These are phyloP conservation scores for Notolabrus celidotus DNA, from an alignment of 2,797 vertebrate species.

Conservation along the genomic window DNA sequence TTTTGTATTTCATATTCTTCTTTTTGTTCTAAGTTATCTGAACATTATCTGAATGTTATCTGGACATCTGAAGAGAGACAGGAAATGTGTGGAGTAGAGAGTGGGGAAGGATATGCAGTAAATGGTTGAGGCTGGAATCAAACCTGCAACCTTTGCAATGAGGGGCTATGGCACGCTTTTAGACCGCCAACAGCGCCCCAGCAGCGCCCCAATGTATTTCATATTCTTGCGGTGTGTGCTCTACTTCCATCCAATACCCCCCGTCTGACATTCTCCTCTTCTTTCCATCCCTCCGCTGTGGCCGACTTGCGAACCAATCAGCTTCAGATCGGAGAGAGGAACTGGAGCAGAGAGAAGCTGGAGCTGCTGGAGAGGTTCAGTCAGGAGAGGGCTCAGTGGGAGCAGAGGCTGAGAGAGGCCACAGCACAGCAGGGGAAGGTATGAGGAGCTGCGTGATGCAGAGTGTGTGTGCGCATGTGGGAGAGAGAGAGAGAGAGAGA, in stretches of 20 bases:
- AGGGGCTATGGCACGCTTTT: too few relatives aligned
- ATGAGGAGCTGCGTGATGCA: background rate
- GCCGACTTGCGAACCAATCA: constrained; percentile 69
- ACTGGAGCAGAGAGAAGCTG: constrained; percentile 96
- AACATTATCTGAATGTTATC: too few relatives aligned
- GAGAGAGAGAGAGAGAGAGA: background rate
- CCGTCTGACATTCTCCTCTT: constrained; percentile 11
- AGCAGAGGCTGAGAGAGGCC: constrained; percentile 91
- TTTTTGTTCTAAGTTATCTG: too few relatives aligned
- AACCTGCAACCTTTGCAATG: too few relatives aligned
- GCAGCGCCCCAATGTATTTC: too few relatives aligned
- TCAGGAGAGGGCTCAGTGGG: constrained; percentile 92
- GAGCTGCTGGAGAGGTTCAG: constrained; percentile 93
- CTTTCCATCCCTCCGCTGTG: constrained; percentile 5
- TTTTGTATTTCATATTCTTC: background rate
- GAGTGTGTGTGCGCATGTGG: background rate
- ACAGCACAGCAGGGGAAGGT: constrained; percentile 84
- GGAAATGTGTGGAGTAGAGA: too few relatives aligned
- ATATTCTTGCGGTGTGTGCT: background rate
- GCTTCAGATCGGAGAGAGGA: constrained; percentile 95
- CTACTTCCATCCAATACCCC: background rate
- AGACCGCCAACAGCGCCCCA: too few relatives aligned
- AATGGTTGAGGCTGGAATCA: too few relatives aligned
- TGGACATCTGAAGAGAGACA: too few relatives aligned
- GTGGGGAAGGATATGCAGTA: too few relatives aligned